A percentile compares a stretch with the other conserved stretches of the same genome.
phyloP scores from a whole-genome alignment of 2,113 vertebrate species.

The Alligator sinensis region DNA sequence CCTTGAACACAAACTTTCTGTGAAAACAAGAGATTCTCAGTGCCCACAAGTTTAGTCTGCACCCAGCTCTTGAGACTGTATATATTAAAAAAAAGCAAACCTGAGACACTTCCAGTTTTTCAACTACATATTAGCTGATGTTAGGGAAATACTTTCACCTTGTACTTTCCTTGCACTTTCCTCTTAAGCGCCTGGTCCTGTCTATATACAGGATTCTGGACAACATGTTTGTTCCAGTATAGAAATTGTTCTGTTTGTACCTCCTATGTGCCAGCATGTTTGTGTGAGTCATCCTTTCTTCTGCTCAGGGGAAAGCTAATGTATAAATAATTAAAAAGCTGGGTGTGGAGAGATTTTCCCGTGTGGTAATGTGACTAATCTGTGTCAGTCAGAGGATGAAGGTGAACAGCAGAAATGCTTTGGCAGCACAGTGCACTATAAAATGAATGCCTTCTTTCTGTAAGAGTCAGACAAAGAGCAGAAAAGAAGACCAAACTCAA shows the following conservation, averaged over 20 bases:
- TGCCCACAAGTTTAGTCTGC: no score
- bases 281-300: neutral
- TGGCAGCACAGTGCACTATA: neutral
- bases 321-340: slow-evolving; percentile 33
- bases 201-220: neutral
- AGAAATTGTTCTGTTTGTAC: neutral
- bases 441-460: neutral
- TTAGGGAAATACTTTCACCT: neutral
- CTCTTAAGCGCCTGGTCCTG: neutral
- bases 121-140: neutral
- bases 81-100: neutral
- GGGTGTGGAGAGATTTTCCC: neutral
- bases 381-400: slow-evolving; percentile 24
- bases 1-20: neutral
- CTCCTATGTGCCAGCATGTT: neutral
- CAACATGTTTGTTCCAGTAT: neutral
- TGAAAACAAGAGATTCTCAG: neutral
- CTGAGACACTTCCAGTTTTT: neutral
- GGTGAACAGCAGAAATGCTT: slow-evolving; percentile 36
- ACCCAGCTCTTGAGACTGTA: neutral
- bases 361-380: slow-evolving; percentile 15
- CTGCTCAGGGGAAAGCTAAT: neutral
- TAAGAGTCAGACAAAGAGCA: slow-evolving; percentile 13
- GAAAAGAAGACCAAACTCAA: neutral
- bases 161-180: neutral